Conservation (phyloP, 2,888 invertebrate genomes). For the Lasius platythorax region DNA sequence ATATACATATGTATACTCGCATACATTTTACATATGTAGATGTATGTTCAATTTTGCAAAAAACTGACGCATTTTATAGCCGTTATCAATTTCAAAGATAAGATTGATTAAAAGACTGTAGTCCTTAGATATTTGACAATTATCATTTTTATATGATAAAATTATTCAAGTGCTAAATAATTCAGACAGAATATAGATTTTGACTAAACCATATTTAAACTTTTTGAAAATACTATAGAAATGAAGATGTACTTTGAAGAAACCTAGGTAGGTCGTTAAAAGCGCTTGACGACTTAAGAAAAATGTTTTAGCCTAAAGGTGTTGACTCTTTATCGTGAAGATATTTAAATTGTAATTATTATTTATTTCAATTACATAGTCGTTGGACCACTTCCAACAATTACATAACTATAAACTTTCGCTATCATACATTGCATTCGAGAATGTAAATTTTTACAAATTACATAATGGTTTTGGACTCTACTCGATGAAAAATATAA, state of each 20-base stretch:
- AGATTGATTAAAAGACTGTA: neutral
- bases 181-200: neutral
- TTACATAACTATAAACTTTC: no score
- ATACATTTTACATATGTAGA: neutral
- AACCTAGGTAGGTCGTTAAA: no score
- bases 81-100: neutral
- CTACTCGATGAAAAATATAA: neutral
- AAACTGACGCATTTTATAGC: neutral
- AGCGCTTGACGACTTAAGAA: no score
- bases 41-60: neutral
- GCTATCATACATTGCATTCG: no score
- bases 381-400: no score
- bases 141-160: neutral
- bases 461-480: neutral
- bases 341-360: no score
- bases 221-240: neutral
- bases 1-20: neutral
- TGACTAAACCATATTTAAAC: neutral
- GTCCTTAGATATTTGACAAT: neutral
- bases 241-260: no score
- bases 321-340: no score
- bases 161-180: neutral
- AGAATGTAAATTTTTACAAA: neutral
- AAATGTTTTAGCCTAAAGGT: no score
- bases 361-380: no score